Percentiles rank a stretch among this genome's conserved stretches.
Evolutionary conservation across 35 echinoderm and acorn worm species (phyloP).

Genomic region (Holothuria glaberrima): DNA sequence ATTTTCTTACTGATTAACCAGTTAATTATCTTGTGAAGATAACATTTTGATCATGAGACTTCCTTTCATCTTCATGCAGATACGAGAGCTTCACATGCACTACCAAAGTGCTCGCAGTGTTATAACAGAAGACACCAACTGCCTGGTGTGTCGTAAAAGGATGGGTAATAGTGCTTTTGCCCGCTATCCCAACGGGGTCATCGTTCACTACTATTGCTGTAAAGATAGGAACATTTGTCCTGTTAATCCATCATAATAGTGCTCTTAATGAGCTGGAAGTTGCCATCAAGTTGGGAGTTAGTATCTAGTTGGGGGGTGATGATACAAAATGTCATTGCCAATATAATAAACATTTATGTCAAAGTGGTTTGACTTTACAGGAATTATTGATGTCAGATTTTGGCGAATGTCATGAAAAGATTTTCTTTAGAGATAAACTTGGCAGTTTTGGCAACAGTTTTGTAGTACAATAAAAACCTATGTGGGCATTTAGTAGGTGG

Average conservation of each 20-base stretch:
- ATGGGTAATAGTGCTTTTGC: slow-evolving; percentile 97
- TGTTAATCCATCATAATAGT: slow-evolving; percentile 79
- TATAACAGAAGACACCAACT: slow-evolving; percentile 94
- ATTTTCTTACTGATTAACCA: neutral
- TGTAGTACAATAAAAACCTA: too few relatives aligned
- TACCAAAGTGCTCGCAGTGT: slow-evolving; percentile 89
- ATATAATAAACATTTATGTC: too few relatives aligned
- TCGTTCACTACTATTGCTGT: slow-evolving; percentile 97
- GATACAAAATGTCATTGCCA: too few relatives aligned
- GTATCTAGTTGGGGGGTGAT: too few relatives aligned
- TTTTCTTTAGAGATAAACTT: too few relatives aligned
- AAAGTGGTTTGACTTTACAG: too few relatives aligned
- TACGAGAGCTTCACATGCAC: slow-evolving; percentile 90
- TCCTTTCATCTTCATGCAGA: slow-evolving; percentile 57
- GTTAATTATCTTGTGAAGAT: neutral
- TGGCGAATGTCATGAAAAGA: too few relatives aligned
- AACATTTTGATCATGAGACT: neutral
- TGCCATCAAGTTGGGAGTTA: neutral
- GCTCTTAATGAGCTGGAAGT: neutral
- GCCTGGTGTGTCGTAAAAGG: slow-evolving; percentile 83
- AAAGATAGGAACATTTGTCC: slow-evolving; percentile 80
- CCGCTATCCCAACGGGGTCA: slow-evolving; percentile 91
- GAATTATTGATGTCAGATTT: too few relatives aligned
- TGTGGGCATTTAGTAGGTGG: too few relatives aligned
- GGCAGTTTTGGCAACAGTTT: too few relatives aligned